Evolutionary conservation across 2,888 invertebrate genomes (phyloP), one percentile per base, ranked within the genome.

Genomic region (Sarcophaga carnaria): DNA sequence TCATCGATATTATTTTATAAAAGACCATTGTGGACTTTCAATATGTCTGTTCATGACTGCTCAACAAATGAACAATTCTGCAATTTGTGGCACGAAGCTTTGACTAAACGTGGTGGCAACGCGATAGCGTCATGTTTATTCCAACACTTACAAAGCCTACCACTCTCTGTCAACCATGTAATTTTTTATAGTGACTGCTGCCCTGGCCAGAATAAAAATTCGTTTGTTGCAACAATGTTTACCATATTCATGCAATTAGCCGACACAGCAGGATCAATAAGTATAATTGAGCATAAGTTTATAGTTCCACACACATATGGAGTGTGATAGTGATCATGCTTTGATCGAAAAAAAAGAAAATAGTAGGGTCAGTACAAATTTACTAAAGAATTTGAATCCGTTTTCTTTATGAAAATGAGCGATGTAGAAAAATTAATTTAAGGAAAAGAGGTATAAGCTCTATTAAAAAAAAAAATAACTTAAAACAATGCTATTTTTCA

Each of bases 1-100:
- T 62, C 89, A 3, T 83, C 79, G 27, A 27, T 82, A 14, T 80
- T 75, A 11, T 83, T 85, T 60, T 88, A 86, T 37, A 87, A 89
- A 83, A 64, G 84, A 10, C 85, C 72, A 25, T 64, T 87, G 54
- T 87, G 88, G 84, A 88, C 87, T 12, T 86, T 66, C 17, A 88
- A 22, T 71, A 49, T 59, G 11, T 81, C 81, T 47, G 76, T 85
- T 25, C 85, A 85, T 79, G 85, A 88, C 64, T 75, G 79, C 27
- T 27, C 27, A 27, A 3, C 27, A 27, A 27, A 27, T 27, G 27
- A 27, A 27, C 27, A 2, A 27, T 27, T 27, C 27, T 27, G 27
- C 66, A 49, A 64, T 63, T 66, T 76, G 76, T 76, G 76, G 49
- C 74, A 74, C 60, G 74, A 74, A 74, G 74, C 59, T 59, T 37